A percentile compares a stretch with the other conserved stretches of the same genome.
Evolutionary conservation across 2,113 vertebrate genomes (phyloP).

Genomic region (Oreotragus oreotragus): DNA sequence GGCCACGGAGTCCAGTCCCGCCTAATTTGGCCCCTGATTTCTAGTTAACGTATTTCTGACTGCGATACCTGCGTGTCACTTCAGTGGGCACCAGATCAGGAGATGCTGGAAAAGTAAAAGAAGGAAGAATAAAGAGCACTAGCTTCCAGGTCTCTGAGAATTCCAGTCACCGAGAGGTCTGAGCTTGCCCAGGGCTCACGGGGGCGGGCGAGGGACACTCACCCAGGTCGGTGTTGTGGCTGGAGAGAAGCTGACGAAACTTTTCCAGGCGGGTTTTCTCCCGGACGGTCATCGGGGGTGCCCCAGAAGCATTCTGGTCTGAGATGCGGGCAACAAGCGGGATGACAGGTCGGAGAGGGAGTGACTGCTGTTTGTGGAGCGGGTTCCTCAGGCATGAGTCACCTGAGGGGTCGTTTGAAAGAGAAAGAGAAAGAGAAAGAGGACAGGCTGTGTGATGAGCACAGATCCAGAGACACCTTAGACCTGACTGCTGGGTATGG

Average conservation of each 20-base stretch:
- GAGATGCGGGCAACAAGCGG: constrained; percentile 97
- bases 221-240: constrained; percentile 95
- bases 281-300: constrained; percentile 93
- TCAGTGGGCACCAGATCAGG: constrained; percentile 23
- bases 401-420: constrained; percentile 72
- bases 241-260: constrained; percentile 93
- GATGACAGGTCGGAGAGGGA: constrained; percentile 93
- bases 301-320: constrained; percentile 96
- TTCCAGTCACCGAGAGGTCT: background rate
- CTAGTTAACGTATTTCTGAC: constrained; percentile 2
- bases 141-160: background rate
- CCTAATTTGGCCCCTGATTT: background rate
- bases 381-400: constrained; percentile 80
- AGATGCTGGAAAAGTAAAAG: constrained; percentile 62
- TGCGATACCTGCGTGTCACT: constrained; percentile 38
- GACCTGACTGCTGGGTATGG: accelerated
- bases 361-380: constrained; percentile 94
- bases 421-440: background rate
- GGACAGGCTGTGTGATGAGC: background rate
- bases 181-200: background rate
- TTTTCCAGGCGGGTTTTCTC: constrained; percentile 97
- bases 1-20: constrained; percentile 10
- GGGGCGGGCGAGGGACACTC: constrained; percentile 56
- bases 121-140: constrained; percentile 46
- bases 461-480: accelerated